Base-by-base conservation (phyloP, 2,888 invertebrate species). In the Lasius platythorax region DNA sequence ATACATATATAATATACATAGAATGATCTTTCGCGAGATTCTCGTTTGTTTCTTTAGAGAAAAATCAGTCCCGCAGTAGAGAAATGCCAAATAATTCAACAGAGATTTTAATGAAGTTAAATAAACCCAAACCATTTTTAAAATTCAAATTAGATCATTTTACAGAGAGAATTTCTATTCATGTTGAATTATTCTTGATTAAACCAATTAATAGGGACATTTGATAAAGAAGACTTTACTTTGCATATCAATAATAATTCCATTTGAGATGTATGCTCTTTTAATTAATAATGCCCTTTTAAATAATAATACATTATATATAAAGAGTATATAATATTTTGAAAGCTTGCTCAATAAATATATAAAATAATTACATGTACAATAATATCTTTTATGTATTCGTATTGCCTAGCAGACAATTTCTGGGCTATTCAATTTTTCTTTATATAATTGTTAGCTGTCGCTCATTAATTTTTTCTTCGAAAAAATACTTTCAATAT, bases 31-130 rank as follows among this genome's bases (percentile, higher is more conserved):
- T 23, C 12, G 18, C 58, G 43, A 61, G 40, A 70, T 23, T 58
- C 33, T 33, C 79, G 23, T 72, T 81, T 72, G 46, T 37, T 72
- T 81, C 46, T 72, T 23, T 23, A 72, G 9, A 37, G 18, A 81
- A 81, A 63, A 58, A 79, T 81, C 18, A 61, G 37, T 72, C n/a
- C 70, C 18, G 12, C 8, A 61, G 46, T 46, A 46, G 40, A 46
- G 40, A 61, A 58, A 56, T 28, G 40, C 43, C n/a, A 70, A 70
- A 81, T 81, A 61, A 81, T 81, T 61, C 46, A 81, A 72, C 33
- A 30, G 43, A 23, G 23, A 68, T 18, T 12, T 81, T 81, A 72
- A 72, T 61, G 15, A 37, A 61, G 46, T 72, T 81, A 72, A 81
- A 61, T 70, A 61, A 61, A 70, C n/a, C 12, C 30, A 58, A 70